phyloP scores from a whole-genome alignment of 2,797 vertebrate genomes.

The Macroramphosus scolopax region DNA sequence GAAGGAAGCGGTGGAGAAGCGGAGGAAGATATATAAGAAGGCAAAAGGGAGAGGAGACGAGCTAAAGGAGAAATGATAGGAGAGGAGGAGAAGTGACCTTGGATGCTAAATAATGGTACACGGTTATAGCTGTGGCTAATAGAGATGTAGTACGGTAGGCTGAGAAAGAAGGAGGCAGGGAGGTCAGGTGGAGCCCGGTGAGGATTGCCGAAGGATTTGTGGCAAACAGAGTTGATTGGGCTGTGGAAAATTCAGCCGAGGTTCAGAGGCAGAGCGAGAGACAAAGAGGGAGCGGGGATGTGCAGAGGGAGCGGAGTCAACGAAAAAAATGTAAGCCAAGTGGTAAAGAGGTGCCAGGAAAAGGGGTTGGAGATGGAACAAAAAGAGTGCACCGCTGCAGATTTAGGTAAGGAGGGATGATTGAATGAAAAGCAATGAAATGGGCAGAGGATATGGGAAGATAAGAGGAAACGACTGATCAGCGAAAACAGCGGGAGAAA shows the following conservation, averaged over 20 bases:
- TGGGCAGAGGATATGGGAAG: slow-evolving; percentile 18
- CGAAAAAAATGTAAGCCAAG: slow-evolving; percentile 14
- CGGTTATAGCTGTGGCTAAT: slow-evolving; percentile 62
- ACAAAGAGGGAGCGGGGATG: too few species aligned
- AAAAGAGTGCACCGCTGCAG: slow-evolving; percentile 21
- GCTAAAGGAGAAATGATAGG: too few species aligned
- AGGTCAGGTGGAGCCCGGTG: slow-evolving; percentile 35
- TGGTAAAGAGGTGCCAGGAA: slow-evolving; percentile 15
- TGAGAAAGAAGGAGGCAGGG: slow-evolving; percentile 23
- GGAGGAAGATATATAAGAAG: slow-evolving; percentile 11
- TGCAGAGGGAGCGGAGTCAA: slow-evolving; percentile 4
- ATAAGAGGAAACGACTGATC: slow-evolving; percentile 22
- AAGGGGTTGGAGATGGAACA: too few species aligned
- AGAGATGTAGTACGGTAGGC: slow-evolving; percentile 51
- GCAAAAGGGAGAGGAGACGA: slow-evolving; percentile 22
- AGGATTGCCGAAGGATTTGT: slow-evolving; percentile 36
- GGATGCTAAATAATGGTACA: slow-evolving; percentile 56
- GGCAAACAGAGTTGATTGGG: too few species aligned
- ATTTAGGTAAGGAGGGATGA: slow-evolving; percentile 22
- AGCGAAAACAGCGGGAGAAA: too few species aligned
- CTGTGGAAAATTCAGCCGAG: too few species aligned
- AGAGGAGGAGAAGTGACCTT: slow-evolving; percentile 69
- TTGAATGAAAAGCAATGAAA: slow-evolving; percentile 12
- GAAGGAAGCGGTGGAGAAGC: background rate
- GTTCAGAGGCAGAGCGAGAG: too few species aligned